These are phyloP conservation scores for Aphaenogaster floridana DNA, from an alignment of 1,140 invertebrate species.

Conservation along the genomic window DNA sequence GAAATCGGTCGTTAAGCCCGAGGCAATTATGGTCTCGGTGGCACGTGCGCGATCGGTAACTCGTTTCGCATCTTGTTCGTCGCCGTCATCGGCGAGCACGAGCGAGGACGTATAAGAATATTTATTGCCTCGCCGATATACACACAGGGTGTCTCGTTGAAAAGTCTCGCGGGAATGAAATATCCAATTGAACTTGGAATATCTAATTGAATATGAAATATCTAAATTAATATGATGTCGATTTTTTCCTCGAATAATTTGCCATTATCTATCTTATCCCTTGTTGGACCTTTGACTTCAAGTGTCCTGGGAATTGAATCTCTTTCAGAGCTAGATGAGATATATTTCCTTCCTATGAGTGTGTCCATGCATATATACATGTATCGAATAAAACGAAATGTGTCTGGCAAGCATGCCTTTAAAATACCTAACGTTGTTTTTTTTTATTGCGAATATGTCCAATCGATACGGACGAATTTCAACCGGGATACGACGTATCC, in stretches of 20 bases:
- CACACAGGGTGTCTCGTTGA: background rate
- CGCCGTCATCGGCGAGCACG: constrained; percentile 8
- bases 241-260: background rate
- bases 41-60: constrained; percentile 55
- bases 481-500: background rate
- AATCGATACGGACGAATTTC: background rate
- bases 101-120: constrained; percentile 3
- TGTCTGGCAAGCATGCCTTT: background rate
- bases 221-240: too few relatives aligned
- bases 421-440: background rate
- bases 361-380: background rate
- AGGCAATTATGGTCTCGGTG: constrained; percentile 40
- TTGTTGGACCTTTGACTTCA: constrained; percentile 6
- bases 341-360: background rate
- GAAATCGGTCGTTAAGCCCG: constrained; percentile 53
- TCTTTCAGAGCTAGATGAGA: background rate
- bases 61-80: constrained; percentile 38
- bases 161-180: background rate
- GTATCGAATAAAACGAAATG: background rate
- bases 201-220: background rate
- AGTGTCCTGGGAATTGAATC: constrained; percentile 4
- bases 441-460: background rate
- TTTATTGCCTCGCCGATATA: constrained; percentile 28
- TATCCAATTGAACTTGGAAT: background rate
- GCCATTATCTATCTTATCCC: background rate